A percentile compares a stretch with the other conserved stretches of the same genome.
These are phyloP conservation scores for Taxidea taxus DNA, from an alignment of 2,113 vertebrate genomes.

Conservation along the genomic window DNA sequence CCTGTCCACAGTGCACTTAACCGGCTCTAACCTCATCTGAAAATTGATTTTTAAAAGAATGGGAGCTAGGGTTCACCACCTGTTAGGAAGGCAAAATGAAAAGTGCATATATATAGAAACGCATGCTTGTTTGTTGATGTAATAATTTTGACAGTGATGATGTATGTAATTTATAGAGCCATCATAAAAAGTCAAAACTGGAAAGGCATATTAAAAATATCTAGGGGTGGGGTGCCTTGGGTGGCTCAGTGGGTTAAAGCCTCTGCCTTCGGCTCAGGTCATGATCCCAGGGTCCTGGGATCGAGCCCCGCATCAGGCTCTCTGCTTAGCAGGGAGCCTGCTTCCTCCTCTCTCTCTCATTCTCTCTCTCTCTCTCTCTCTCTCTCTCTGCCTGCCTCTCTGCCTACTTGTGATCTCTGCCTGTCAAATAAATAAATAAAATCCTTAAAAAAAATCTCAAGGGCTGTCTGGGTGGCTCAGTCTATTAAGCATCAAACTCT, in stretches of 20 bases:
- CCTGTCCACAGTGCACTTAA: not conserved
- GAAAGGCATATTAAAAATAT: conserved; percentile 14
- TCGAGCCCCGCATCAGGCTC: not conserved
- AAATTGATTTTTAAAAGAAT: conserved; percentile 15
- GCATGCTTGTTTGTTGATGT: not conserved
- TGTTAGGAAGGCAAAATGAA: conserved; percentile 20
- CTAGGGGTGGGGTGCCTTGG: not conserved
- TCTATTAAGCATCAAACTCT: too few relatives aligned
- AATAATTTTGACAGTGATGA: not conserved
- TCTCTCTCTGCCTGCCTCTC: too few relatives aligned
- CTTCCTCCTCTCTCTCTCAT: too few relatives aligned
- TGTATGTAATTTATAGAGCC: not conserved
- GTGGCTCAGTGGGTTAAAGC: not conserved
- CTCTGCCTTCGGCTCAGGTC: not conserved
- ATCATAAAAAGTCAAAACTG: not conserved
- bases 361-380: too few relatives aligned
- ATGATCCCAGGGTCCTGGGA: not conserved
- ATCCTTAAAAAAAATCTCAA: too few relatives aligned
- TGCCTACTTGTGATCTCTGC: too few relatives aligned
- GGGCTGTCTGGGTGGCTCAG: too few relatives aligned
- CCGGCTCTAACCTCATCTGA: not conserved
- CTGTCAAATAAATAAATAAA: too few relatives aligned
- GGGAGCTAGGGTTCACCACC: not conserved
- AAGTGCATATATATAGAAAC: conserved; percentile 24
- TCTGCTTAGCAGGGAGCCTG: not conserved